Base-by-base conservation (phyloP, 2,113 vertebrate genomes). In the Atlantisia rogersi region DNA sequence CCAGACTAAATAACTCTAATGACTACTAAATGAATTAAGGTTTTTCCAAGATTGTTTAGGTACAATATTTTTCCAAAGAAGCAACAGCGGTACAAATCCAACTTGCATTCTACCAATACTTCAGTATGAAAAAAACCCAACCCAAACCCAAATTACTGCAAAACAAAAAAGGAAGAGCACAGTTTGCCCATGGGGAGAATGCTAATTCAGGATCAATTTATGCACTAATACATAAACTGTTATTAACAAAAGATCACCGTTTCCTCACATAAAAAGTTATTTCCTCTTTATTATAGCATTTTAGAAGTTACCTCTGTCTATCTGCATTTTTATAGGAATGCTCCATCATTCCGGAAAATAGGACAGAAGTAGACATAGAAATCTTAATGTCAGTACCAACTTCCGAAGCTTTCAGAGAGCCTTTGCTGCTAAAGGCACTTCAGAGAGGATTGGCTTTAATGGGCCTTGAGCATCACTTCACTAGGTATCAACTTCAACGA, bases 151-250 rank as follows among this genome's bases (percentile, higher is more conserved):
- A 11, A 17, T 10, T 22, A 29, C 12, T 22, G 10, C 14, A 39
- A 46, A 82, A 77, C 20, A 81, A 76, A 64, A 64, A 42, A 25
- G 37, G 37, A 84, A 73, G 4, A 40, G 4, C 60, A 56, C 2
- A 31, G 26, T 52, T 67, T 82, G 26, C 11, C 29, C 24, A 29
- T 2, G 5, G 15, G 44, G 8, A 84, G 0, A 10, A 0, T 1
- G 3, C 10, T 48, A 81, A 74, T 6, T 3, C 0, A 58, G 9
- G 10, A 69, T 25, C 10, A 44, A 68, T 60, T 50, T 58, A 53
- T 17, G 78, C 11, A 46, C 12, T 31, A 73, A 65, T n/a, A 22
- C 25, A 31, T 8, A 77, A 56, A 65, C 32, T 48, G 29, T 40
- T 77, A 52, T 2, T 26, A 74, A 42, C 3, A 65, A 56, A 65